Evolutionary conservation across 2,113 vertebrate species (phyloP).

Genomic region (Zapornia atra): DNA sequence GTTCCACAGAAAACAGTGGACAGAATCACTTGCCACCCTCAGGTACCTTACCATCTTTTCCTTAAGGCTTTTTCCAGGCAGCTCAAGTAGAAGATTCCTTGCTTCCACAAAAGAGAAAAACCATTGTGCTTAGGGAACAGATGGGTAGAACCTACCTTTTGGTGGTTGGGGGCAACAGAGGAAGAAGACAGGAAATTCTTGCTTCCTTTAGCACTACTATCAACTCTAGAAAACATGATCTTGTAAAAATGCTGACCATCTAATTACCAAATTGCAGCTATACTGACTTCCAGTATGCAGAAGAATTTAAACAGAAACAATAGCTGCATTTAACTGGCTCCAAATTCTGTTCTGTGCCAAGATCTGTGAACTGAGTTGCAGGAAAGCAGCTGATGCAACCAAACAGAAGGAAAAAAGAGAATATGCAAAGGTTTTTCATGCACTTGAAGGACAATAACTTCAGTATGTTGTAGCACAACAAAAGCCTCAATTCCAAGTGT

Average conservation of each 20-base stretch:
- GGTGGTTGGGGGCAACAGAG: neutral
- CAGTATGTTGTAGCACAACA: rapidly evolving
- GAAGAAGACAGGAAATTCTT: neutral
- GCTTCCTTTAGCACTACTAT: neutral
- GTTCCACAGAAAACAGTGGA: neutral
- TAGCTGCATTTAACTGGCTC: neutral
- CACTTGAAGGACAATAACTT: neutral
- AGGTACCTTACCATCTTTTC: neutral
- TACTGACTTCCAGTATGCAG: neutral
- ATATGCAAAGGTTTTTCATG: rapidly evolving
- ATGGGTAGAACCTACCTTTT: neutral
- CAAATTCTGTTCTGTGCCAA: neutral
- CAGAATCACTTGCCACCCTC: neutral
- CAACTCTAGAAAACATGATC: neutral
- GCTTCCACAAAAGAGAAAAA: neutral
- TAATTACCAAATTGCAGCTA: neutral
- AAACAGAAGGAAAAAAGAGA: neutral
- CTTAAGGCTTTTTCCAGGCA: neutral
- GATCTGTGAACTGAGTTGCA: neutral
- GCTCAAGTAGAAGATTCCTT: neutral
- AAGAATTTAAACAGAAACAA: neutral
- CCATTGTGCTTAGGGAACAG: neutral
- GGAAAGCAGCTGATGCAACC: neutral
- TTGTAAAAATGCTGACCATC: neutral
- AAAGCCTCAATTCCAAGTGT: neutral